Conservation (phyloP, 2,113 vertebrate species). For the Sander lucioperca region DNA sequence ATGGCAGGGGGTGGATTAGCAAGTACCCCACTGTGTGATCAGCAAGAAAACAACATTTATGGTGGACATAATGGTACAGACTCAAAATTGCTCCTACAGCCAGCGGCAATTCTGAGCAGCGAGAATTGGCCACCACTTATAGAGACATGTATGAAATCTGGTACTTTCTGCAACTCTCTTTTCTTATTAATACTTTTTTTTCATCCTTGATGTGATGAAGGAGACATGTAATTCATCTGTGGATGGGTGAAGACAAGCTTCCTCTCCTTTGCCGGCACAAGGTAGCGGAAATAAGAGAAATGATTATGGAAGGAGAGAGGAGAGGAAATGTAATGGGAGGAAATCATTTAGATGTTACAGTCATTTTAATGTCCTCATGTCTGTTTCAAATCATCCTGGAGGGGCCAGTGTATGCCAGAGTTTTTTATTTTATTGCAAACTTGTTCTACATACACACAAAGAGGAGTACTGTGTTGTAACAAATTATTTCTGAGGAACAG, state of each 20-base stretch:
- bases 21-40: slow-evolving; percentile 48
- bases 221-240: slow-evolving; percentile 82
- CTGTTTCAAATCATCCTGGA: slow-evolving; percentile 78
- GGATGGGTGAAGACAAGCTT: slow-evolving; percentile 72
- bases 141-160: slow-evolving; percentile 67
- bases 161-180: slow-evolving; percentile 65
- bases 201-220: slow-evolving; percentile 71
- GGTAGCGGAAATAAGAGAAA: slow-evolving; percentile 83
- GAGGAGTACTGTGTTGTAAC: background rate
- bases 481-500: slow-evolving; percentile 7
- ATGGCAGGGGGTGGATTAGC: slow-evolving; percentile 71
- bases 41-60: slow-evolving; percentile 43
- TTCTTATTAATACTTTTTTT: slow-evolving; percentile 70
- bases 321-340: slow-evolving; percentile 82
- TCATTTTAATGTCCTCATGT: slow-evolving; percentile 84
- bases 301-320: slow-evolving; percentile 78
- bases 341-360: slow-evolving; percentile 83
- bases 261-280: slow-evolving; percentile 68
- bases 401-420: slow-evolving; percentile 8
- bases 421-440: slow-evolving; percentile 52
- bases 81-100: slow-evolving; percentile 52
- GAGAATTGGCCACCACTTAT: slow-evolving; percentile 62
- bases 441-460: background rate
- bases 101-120: slow-evolving; percentile 25
- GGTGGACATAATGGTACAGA: slow-evolving; percentile 45